Evolutionary conservation across 2,797 vertebrate species (phyloP).

Genomic region (Premnoplex brunnescens): DNA sequence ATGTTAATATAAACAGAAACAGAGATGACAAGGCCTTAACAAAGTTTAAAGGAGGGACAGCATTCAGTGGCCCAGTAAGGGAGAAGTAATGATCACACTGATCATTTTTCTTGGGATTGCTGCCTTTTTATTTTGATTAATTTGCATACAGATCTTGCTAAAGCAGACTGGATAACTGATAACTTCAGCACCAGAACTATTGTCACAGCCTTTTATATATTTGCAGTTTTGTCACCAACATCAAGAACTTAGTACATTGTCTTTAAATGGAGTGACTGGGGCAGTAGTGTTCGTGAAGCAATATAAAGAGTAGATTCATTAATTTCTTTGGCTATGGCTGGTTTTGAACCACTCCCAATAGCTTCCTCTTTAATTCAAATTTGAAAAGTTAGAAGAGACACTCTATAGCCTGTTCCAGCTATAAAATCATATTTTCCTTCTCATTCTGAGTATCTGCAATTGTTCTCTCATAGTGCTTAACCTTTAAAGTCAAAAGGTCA

Average conservation of each 20-base stretch:
- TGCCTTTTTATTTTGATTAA: not conserved
- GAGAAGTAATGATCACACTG: not conserved
- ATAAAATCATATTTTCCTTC: constrained; percentile 65
- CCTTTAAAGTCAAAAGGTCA: constrained; percentile 51
- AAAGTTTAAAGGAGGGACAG: not conserved
- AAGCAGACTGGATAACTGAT: not conserved
- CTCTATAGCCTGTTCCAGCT: constrained; percentile 46
- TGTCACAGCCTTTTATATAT: not conserved
- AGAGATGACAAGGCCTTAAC: not conserved
- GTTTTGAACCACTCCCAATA: not conserved
- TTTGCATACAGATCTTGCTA: not conserved
- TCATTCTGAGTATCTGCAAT: constrained; percentile 42
- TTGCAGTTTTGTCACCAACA: not conserved
- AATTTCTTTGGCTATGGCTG: not conserved
- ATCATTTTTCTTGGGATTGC: not conserved
- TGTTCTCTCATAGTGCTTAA: constrained; percentile 47
- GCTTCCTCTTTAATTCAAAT: constrained; percentile 50
- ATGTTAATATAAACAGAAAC: not conserved
- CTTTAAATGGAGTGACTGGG: not conserved
- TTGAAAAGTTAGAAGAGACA: constrained; percentile 56
- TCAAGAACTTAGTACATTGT: not conserved
- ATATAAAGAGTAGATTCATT: constrained; percentile 21
- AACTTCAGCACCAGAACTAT: not conserved
- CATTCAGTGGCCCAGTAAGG: not conserved
- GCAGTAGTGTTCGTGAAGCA: not conserved